Evolutionary conservation across 2,888 invertebrate genomes (phyloP).

Genomic region (Pheosia gnoma): DNA sequence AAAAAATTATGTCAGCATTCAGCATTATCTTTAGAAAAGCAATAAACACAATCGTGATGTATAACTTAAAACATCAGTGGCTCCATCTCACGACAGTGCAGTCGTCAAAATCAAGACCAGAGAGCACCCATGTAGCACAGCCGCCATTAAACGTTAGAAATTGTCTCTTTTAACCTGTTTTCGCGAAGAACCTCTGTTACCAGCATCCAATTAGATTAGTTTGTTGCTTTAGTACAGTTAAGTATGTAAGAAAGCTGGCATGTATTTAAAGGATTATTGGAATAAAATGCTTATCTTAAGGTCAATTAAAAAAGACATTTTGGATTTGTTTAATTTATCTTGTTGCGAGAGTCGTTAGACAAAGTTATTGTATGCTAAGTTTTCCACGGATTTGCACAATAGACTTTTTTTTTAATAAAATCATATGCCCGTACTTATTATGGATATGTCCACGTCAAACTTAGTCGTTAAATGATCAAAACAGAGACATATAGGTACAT

Average conservation of each 20-base stretch:
- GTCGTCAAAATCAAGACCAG: conserved; percentile 63
- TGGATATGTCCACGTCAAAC: too few species aligned
- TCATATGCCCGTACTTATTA: too few species aligned
- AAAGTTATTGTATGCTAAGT: too few species aligned
- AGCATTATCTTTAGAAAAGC: background rate
- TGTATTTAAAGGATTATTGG: background rate
- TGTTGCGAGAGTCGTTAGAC: too few species aligned
- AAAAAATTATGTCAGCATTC: background rate
- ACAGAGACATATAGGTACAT: too few species aligned
- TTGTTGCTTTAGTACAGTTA: conserved; percentile 38
- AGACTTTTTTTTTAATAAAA: too few species aligned
- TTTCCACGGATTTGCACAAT: too few species aligned
- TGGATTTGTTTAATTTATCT: too few species aligned
- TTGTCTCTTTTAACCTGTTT: conserved; percentile 63
- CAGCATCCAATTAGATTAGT: conserved; percentile 55
- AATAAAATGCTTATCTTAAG: background rate
- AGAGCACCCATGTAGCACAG: conserved; percentile 47
- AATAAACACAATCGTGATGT: conserved; percentile 52
- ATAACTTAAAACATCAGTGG: conserved; percentile 51
- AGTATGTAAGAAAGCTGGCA: background rate
- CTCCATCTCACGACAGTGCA: conserved; percentile 68
- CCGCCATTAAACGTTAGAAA: conserved; percentile 58
- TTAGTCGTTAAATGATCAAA: too few species aligned
- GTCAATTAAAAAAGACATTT: too few species aligned
- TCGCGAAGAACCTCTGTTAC: conserved; percentile 55